Evolutionary conservation across 2,888 invertebrate species (phyloP).

Genomic region (Lacanobia wlatinum): DNA sequence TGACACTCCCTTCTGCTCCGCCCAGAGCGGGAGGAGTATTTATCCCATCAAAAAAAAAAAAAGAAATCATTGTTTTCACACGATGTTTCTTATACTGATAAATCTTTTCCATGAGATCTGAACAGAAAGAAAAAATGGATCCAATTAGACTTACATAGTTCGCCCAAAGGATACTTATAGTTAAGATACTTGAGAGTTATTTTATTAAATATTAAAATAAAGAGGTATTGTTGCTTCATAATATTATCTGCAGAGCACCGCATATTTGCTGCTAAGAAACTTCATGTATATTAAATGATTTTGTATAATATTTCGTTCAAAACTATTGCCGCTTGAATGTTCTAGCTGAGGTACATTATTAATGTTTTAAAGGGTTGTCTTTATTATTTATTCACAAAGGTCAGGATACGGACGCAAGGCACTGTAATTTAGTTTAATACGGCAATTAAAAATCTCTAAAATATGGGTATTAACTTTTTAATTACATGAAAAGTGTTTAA

Average conservation of each 20-base stretch:
- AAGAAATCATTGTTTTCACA: too few relatives aligned
- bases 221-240: background rate
- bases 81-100: background rate
- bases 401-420: background rate
- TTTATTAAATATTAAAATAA: slow-evolving; percentile 1
- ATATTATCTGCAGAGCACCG: slow-evolving; percentile 7
- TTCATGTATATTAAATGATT: slow-evolving; percentile 35
- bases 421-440: slow-evolving; percentile 8
- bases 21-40: too few relatives aligned
- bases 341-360: slow-evolving; percentile 37
- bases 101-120: accelerated
- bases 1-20: too few relatives aligned
- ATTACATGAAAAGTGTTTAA: background rate
- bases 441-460: slow-evolving; percentile 13
- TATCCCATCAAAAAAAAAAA: too few relatives aligned
- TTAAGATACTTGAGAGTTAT: background rate
- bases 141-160: background rate
- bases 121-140: background rate
- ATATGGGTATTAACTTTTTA: background rate
- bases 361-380: slow-evolving; percentile 38
- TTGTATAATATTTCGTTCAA: slow-evolving; percentile 25
- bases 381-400: slow-evolving; percentile 45
- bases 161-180: background rate
- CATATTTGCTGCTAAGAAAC: slow-evolving; percentile 3
- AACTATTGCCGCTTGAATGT: slow-evolving; percentile 26